Percentiles rank a stretch among this genome's conserved stretches.
Evolutionary conservation across 2,888 invertebrate genomes (phyloP).

Genomic region (Idaea dimidiata): DNA sequence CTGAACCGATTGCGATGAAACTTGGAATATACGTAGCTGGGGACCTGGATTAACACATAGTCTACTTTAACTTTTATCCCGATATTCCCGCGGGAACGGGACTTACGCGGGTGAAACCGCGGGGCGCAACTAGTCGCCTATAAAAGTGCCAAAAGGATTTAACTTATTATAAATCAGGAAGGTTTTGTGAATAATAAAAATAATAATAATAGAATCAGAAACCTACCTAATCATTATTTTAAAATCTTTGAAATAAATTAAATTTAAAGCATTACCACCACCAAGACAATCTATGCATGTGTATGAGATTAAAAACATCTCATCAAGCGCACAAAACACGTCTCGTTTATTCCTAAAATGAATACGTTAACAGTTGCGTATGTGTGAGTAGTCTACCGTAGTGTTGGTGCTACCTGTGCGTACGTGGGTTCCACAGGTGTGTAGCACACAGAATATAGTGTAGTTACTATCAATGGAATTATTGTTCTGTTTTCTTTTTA

Average conservation of each 20-base stretch:
- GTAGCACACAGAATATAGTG: background rate
- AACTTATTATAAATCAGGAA: too few relatives aligned
- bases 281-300: background rate
- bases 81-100: too few relatives aligned
- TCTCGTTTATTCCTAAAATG: background rate
- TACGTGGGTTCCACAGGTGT: constrained; percentile 3
- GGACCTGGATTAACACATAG: too few relatives aligned
- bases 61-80: too few relatives aligned
- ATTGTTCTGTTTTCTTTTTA: background rate
- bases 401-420: constrained; percentile 5
- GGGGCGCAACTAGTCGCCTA: too few relatives aligned
- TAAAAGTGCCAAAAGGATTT: too few relatives aligned
- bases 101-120: too few relatives aligned
- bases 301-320: background rate
- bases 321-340: constrained; percentile 6
- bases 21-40: too few relatives aligned
- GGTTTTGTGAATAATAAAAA: too few relatives aligned
- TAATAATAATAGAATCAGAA: too few relatives aligned
- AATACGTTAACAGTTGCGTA: constrained; percentile 5
- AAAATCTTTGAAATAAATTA: background rate
- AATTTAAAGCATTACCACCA: background rate
- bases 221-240: background rate
- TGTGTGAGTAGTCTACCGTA: background rate
- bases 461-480: background rate
- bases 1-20: too few relatives aligned